Evolutionary conservation across 53 echinoderm and acorn worm species (phyloP), one percentile per base, ranked within the genome.

Genomic region (Apostichopus leukothele): DNA sequence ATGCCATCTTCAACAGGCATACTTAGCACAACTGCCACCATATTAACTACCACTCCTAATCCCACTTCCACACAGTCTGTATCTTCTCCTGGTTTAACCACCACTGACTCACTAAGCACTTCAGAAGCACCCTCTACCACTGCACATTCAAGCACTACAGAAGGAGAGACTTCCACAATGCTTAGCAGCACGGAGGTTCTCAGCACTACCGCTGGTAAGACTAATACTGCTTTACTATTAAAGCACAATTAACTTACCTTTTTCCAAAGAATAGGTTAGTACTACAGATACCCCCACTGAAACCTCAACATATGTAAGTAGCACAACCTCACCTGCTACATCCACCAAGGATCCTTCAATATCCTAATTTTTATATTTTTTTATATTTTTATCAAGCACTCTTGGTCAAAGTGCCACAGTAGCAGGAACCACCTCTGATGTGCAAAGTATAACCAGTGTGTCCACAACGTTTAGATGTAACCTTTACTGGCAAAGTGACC

Each of bases 131-230:
- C 86, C 6, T 67, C 86, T 50, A 68, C 86, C 39, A 67, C 86
- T 67, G 39, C 14, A 25, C 14, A 14, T 27, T 16, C 51, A 66
- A 86, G 67, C 67, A 63, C 86, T 51, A 50, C 86, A 23, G 86
- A 67, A 16, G 86, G 27, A 86, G 63, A 86, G 71, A 86, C 67
- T 39, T 50, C 86, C 23, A 86, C 63, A 20, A 12, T 67, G 67
- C 18, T 20, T 9, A 50, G 14, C 20, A 86, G 67, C 84, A 84
- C 84, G 21, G 6, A 23, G 11, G 21, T n/a, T 4, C 60, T 66
- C n/a, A 84, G 23, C 73, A 67, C 86, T 25, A 86, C 86, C 19
- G 57, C 54, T 79, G 21, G 19, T 57, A 59, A 59, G 81, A 54
- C 81, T n/a, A 54, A 50, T 18, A 55, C 57, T 6, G 14, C 19